Evolutionary conservation across 2,888 invertebrate genomes (phyloP).

Genomic region (Mechanitis messenoides): DNA sequence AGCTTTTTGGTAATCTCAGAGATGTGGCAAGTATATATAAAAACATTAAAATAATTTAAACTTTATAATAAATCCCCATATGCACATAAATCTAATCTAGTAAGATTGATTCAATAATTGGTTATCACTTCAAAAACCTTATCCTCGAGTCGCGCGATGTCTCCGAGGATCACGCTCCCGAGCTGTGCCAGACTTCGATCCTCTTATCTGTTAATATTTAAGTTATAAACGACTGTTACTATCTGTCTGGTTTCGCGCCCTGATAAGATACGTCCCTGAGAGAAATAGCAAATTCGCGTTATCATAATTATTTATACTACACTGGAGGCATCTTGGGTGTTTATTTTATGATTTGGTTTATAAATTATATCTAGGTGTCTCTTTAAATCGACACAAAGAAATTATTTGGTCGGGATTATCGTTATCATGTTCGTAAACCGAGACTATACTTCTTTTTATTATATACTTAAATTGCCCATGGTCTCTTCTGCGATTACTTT

Average conservation of each 20-base stretch:
- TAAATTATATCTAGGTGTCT: not conserved
- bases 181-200: slow-evolving; percentile 27
- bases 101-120: not conserved
- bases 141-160: slow-evolving; percentile 24
- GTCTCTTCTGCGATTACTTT: no score
- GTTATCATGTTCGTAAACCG: no score
- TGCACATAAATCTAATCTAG: no score
- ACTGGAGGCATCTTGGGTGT: not conserved
- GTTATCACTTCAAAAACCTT: slow-evolving; percentile 21
- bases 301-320: not conserved
- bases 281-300: slow-evolving; percentile 5
- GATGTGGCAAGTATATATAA: no score
- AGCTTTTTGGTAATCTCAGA: no score
- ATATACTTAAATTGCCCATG: no score
- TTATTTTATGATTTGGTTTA: not conserved
- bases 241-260: slow-evolving; percentile 19
- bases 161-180: slow-evolving; percentile 26
- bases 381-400: no score
- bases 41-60: no score
- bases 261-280: slow-evolving; percentile 15
- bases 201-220: slow-evolving; percentile 21
- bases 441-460: no score
- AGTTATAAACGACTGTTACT: slow-evolving; percentile 21
- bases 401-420: no score
- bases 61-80: no score